Evolutionary conservation across 1,140 invertebrate species (phyloP).

Genomic region (Mamestra configurata): DNA sequence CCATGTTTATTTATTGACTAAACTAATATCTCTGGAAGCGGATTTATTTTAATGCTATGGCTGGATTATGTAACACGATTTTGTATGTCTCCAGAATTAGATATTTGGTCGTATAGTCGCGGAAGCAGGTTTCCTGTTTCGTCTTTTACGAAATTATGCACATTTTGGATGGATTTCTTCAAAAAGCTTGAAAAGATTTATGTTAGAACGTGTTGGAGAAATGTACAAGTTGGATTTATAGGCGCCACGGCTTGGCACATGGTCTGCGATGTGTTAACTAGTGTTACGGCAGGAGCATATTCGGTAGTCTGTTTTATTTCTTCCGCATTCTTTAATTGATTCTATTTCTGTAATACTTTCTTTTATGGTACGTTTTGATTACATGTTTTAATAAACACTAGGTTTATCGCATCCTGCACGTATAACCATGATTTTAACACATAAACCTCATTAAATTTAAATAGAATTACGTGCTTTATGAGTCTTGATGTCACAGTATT

Average conservation of each 20-base stretch:
- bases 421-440: constrained; percentile 44
- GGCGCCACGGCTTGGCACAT: constrained; percentile 40
- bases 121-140: constrained; percentile 60
- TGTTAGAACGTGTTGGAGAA: constrained; percentile 14
- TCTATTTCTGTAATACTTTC: constrained; percentile 73
- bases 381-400: constrained; percentile 57
- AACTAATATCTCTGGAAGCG: constrained; percentile 34
- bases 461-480: constrained; percentile 6
- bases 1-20: constrained; percentile 52
- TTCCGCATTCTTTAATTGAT: constrained; percentile 73
- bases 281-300: constrained; percentile 52
- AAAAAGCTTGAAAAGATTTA: constrained; percentile 52
- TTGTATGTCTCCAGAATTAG: constrained; percentile 44
- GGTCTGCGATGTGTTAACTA: constrained; percentile 61
- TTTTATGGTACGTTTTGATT: constrained; percentile 61
- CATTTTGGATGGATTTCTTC: constrained; percentile 46
- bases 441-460: constrained; percentile 38
- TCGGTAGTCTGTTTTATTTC: constrained; percentile 68
- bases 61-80: constrained; percentile 41
- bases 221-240: constrained; percentile 56
- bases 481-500: not conserved
- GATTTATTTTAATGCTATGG: constrained; percentile 45
- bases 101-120: constrained; percentile 38
- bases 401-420: constrained; percentile 62
- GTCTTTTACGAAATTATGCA: constrained; percentile 36